These are phyloP conservation scores for Anastatus disparis DNA, from an alignment of 1,140 invertebrate genomes.

Conservation along the genomic window DNA sequence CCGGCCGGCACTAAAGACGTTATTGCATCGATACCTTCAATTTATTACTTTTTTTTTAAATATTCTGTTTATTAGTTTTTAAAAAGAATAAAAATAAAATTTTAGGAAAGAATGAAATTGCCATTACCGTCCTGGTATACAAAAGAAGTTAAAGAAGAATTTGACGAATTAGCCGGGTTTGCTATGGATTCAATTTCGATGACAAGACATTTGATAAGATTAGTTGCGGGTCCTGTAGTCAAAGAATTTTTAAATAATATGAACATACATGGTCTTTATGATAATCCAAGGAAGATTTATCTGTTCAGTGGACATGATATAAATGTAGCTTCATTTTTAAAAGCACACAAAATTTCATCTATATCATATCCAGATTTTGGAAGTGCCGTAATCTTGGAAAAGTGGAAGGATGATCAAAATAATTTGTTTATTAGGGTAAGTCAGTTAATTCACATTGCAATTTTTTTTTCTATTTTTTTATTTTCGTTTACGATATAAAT, in stretches of 20 bases:
- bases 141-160: neutral
- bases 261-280: neutral
- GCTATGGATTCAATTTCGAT: too few relatives aligned
- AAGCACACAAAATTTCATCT: neutral
- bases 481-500: too few relatives aligned
- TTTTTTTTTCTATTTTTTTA: too few relatives aligned
- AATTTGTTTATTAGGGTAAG: too few relatives aligned
- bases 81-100: too few relatives aligned
- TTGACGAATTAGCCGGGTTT: neutral
- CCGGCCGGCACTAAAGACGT: too few relatives aligned
- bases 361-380: neutral
- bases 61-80: neutral
- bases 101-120: neutral
- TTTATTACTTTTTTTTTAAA: neutral
- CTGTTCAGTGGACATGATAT: constrained; percentile 1
- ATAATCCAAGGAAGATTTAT: neutral
- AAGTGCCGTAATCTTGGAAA: neutral
- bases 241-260: neutral
- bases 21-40: too few relatives aligned
- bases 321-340: neutral
- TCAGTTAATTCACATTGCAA: too few relatives aligned
- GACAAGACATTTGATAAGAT: neutral
- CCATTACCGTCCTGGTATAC: constrained; percentile 7
- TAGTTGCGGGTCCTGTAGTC: neutral
- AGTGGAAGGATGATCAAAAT: too few relatives aligned